Evolutionary conservation across 2,888 invertebrate genomes (phyloP), one percentile per base, ranked within the genome.

Genomic region (Alitta virens): DNA sequence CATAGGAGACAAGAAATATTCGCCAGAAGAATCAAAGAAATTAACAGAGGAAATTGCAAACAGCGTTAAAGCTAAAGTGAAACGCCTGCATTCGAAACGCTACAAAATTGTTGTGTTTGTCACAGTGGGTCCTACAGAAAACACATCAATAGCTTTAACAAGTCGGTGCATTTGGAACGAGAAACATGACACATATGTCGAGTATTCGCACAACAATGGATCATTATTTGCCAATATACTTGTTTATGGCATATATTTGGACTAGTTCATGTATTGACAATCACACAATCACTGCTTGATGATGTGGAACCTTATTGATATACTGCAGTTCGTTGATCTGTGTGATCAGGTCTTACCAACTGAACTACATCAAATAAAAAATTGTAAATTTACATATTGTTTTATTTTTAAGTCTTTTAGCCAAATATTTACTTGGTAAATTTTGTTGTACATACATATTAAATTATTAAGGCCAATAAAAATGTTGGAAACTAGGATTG

Each of bases 151-250:
- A 18, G 21, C n/a, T 21, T 46, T 46, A 12, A n/a, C 46, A 7
- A 46, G 46, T 46, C 46, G 46, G n/a, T 46, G 46, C 21, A 21
- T 46, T n/a, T 46, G 46, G 46, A 46, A 46, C 21, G 46, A 46
- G 46, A 46, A 46, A 16, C 46, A 46, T 16, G 46, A 46, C 46
- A 46, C 46, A 12, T 46, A 9, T 16, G 46, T 46, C 18, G 46
- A 46, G n/a, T 16, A 46, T 21, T 18, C 18, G 9, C 21, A 46
- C 21, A 46, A 46, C 18, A 46, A 46, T n/a, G 46, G 46, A 7
- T 46, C 46, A 3, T 3, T 46, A 7, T 46, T 18, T 46, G 46
- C 46, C n/a, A 21, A 3, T 9, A n/a, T n/a, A 12, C n/a, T 46
- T 9, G 46, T 46, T 21, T 46, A 46, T 16, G 46, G 46, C 5